phyloP scores from a whole-genome alignment of 1,140 invertebrate species.

The Wasmannia auropunctata region DNA sequence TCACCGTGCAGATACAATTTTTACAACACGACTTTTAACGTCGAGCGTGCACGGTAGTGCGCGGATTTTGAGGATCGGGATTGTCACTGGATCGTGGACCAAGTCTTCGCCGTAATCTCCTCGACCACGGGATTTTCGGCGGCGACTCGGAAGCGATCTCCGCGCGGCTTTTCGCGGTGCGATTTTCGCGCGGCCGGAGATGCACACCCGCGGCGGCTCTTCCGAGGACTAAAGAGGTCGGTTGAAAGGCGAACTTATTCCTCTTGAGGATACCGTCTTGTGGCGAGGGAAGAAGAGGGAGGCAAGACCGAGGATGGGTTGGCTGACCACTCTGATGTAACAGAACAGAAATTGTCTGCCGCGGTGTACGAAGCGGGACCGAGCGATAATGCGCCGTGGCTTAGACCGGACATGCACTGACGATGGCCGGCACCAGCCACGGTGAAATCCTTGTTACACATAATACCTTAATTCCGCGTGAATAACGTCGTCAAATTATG shows the following conservation, averaged over 20 bases:
- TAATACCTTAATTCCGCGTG: constrained; percentile 9
- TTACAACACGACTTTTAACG: not conserved
- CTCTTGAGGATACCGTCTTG: constrained; percentile 63
- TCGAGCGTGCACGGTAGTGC: not conserved
- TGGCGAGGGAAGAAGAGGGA: constrained; percentile 75
- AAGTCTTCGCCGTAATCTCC: not conserved
- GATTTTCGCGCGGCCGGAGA: constrained; percentile 27
- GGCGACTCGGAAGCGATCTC: not conserved
- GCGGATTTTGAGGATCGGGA: not conserved
- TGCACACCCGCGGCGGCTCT: constrained; percentile 64
- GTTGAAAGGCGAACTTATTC: constrained; percentile 75
- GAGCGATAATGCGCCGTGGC: constrained; percentile 48
- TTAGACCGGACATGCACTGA: constrained; percentile 34
- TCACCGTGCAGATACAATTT: not conserved
- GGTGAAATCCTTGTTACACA: constrained; percentile 37
- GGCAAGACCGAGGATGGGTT: constrained; percentile 80
- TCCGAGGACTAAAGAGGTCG: constrained; percentile 78
- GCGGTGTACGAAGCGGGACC: constrained; percentile 23
- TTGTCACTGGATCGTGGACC: not conserved
- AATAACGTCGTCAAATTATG: not conserved
- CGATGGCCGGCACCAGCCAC: not conserved
- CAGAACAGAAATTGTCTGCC: constrained; percentile 81
- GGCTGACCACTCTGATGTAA: constrained; percentile 83
- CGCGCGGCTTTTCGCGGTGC: not conserved
- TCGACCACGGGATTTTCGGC: not conserved